phyloP scores from a whole-genome alignment of 35 echinoderm and acorn worm genomes.

The Amphiura filiformis region DNA sequence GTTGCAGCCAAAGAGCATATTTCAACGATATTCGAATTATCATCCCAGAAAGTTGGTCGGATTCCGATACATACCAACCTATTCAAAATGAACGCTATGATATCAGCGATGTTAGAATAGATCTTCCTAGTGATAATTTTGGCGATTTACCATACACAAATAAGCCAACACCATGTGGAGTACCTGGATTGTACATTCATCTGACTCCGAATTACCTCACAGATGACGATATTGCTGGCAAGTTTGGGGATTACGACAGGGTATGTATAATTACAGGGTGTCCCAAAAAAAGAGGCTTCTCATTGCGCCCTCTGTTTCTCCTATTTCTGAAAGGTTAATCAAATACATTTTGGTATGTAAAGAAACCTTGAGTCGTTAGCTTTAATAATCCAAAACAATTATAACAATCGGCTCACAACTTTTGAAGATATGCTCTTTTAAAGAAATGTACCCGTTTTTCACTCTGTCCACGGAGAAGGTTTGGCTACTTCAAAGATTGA shows the following conservation, averaged over 20 bases:
- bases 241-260: conserved; percentile 38
- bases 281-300: too few species aligned
- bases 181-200: conserved; percentile 64
- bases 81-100: conserved; percentile 70
- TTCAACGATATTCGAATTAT: conserved; percentile 89
- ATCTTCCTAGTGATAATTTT: conserved; percentile 32
- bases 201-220: conserved; percentile 71
- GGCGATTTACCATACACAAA: conserved; percentile 67
- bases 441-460: too few species aligned
- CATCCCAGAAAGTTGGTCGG: conserved; percentile 66
- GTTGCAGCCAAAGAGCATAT: conserved; percentile 42
- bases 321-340: too few species aligned
- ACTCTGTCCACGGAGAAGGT: too few species aligned
- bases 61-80: not conserved
- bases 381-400: too few species aligned
- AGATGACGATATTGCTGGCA: not conserved
- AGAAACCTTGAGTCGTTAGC: too few species aligned
- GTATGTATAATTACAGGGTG: too few species aligned
- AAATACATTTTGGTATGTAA: too few species aligned
- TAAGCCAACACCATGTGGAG: conserved; percentile 80
- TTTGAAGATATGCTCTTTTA: too few species aligned
- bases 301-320: too few species aligned
- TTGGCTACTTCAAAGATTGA: too few species aligned
- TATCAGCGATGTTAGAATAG: conserved; percentile 86
- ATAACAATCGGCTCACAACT: too few species aligned